Evolutionary conservation across 2,888 invertebrate species (phyloP).

Genomic region (Agrilus mali): DNA sequence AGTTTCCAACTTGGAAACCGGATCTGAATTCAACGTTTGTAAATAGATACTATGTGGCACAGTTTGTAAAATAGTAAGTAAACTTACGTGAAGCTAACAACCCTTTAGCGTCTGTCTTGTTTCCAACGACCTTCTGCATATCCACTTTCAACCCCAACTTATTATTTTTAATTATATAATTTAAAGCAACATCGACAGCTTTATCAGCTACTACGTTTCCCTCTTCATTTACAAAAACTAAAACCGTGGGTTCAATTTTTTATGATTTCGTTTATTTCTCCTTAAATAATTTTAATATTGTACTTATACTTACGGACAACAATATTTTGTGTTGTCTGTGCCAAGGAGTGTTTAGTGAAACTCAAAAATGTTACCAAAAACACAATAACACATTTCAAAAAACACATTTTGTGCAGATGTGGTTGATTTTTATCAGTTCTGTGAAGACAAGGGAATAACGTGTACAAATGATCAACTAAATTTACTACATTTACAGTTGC

Average conservation of each 20-base stretch:
- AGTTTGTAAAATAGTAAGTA: neutral
- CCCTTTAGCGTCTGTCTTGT: conserved; percentile 57
- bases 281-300: neutral
- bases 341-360: neutral
- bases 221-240: conserved; percentile 65
- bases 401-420: too few species aligned
- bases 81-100: conserved; percentile 56
- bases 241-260: conserved; percentile 13
- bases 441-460: too few species aligned
- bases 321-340: conserved; percentile 60
- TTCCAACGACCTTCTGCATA: conserved; percentile 50
- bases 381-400: neutral
- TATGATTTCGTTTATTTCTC: too few species aligned
- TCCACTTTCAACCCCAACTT: conserved; percentile 53
- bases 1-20: too few species aligned
- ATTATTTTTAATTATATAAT: conserved; percentile 57
- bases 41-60: too few species aligned
- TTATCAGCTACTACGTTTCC: conserved; percentile 58
- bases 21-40: too few species aligned
- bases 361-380: neutral
- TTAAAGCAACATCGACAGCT: conserved; percentile 56
- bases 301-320: conserved; percentile 51
- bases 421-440: too few species aligned
- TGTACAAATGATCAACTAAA: neutral
- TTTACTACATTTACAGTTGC: too few species aligned